Percentiles rank a stretch among this genome's conserved stretches.
Evolutionary conservation across 2,113 vertebrate species (phyloP).

Genomic region (Sigmodon hispidus): DNA sequence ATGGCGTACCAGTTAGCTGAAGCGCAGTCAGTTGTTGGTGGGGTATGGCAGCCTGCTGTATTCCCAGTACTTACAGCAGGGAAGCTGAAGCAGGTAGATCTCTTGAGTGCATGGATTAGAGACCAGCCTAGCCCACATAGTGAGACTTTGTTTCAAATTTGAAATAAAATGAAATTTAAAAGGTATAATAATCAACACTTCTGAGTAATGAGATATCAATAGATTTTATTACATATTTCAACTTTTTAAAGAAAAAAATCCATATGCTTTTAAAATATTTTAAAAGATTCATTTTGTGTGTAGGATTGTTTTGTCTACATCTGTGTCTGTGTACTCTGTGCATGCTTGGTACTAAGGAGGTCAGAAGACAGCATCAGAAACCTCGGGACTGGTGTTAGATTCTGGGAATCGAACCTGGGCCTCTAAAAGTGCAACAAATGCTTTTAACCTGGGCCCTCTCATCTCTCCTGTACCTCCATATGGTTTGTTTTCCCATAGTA

Average conservation of each 20-base stretch:
- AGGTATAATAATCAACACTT: slow-evolving; percentile 4
- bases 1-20: not conserved
- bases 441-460: not conserved
- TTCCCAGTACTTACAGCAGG: not conserved
- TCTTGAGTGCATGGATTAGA: not conserved
- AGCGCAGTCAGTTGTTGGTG: not conserved
- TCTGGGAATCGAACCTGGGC: not conserved
- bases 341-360: not conserved
- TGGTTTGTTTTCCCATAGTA: not conserved
- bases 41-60: not conserved
- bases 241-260: not conserved
- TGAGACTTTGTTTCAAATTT: not conserved
- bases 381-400: not conserved
- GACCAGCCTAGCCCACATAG: not conserved
- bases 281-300: not conserved
- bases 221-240: not conserved
- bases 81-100: not conserved
- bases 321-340: not conserved
- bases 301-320: not conserved
- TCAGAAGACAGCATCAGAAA: not conserved
- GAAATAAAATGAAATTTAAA: not conserved
- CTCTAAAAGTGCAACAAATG: not conserved
- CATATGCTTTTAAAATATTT: not conserved
- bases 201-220: slow-evolving; percentile 30
- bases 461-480: not conserved